Evolutionary conservation across 2,797 vertebrate species (phyloP).

Genomic region (Schizothorax lantsangensis): DNA sequence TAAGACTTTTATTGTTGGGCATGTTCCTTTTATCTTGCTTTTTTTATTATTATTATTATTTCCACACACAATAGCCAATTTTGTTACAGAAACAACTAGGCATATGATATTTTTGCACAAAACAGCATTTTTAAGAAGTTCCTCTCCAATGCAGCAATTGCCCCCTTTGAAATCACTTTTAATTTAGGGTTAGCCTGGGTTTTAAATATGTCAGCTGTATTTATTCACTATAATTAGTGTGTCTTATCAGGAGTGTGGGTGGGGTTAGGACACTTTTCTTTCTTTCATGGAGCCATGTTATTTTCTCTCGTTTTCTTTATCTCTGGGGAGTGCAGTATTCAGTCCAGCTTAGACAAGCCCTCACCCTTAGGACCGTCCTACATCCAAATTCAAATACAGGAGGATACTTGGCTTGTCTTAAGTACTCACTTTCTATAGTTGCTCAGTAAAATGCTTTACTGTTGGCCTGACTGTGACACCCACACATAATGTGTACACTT

Average conservation of each 20-base stretch:
- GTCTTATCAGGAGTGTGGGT: slow-evolving; percentile 72
- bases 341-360: slow-evolving; percentile 77
- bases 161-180: slow-evolving; percentile 74
- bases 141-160: slow-evolving; percentile 75
- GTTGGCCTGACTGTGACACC: slow-evolving; percentile 59
- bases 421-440: slow-evolving; percentile 72
- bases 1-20: slow-evolving; percentile 67
- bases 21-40: slow-evolving; percentile 55
- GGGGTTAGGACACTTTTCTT: slow-evolving; percentile 72
- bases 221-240: slow-evolving; percentile 80
- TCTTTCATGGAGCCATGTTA: slow-evolving; percentile 74
- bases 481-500: slow-evolving; percentile 58
- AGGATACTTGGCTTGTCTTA: slow-evolving; percentile 64
- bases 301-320: slow-evolving; percentile 61
- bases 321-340: slow-evolving; percentile 84
- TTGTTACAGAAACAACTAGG: slow-evolving; percentile 63
- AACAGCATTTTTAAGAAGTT: slow-evolving; percentile 61
- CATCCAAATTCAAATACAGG: slow-evolving; percentile 53
- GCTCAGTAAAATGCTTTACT: slow-evolving; percentile 66
- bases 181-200: slow-evolving; percentile 74
- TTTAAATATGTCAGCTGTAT: slow-evolving; percentile 78
- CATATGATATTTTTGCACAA: slow-evolving; percentile 69
- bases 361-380: slow-evolving; percentile 73
- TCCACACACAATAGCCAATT: slow-evolving; percentile 57
- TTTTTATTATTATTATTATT: background rate